Evolutionary conservation across 2,888 invertebrate species (phyloP), one percentile per base, ranked within the genome.

Genomic region (Tipula unca): DNA sequence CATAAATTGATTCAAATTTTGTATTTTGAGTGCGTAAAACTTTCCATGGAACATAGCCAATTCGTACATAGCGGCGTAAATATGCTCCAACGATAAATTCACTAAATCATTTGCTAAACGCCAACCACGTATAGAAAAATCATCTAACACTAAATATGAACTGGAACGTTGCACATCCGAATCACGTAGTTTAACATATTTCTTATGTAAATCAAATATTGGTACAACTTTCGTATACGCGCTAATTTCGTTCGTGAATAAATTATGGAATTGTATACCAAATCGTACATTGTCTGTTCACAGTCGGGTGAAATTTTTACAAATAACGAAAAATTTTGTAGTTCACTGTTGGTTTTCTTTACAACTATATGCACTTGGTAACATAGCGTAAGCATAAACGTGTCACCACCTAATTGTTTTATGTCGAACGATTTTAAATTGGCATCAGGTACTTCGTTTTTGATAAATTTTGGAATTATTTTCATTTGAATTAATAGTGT

Each of bases 41-140:
- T 88, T 86, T 17, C 90, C 90, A 88, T 91, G 90, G 54, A 91
- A 90, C 14, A 84, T 85, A 0, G 89, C 91, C 86, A 91, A 86
- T 83, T 89, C 88, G 82, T 88, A 88, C 0, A 88, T 89, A 88
- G 25, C 5, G 87, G 86, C 85, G 13, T 8, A 14, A n/a, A 89
- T 88, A 86, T 91, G 91, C 29, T 90, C 89, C 84, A 91, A 86
- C 17, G 89, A 89, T 4, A 91, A 87, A 85, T 90, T 90, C 6
- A 88, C 86, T 29, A 87, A 87, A 0, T 87, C 86, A 85, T 88
- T 88, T 5, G 89, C 87, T 87, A 91, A 87, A 6, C 86, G 86
- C 89, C 90, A 90, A 3, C 89, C 89, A 25, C 88, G 85, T 1
- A 84, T 86, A 0, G 85, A 87, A 20, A 91, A 91, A 85, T 91